Base-by-base conservation (phyloP, 2,797 vertebrate species). In the Liparis tanakae region DNA sequence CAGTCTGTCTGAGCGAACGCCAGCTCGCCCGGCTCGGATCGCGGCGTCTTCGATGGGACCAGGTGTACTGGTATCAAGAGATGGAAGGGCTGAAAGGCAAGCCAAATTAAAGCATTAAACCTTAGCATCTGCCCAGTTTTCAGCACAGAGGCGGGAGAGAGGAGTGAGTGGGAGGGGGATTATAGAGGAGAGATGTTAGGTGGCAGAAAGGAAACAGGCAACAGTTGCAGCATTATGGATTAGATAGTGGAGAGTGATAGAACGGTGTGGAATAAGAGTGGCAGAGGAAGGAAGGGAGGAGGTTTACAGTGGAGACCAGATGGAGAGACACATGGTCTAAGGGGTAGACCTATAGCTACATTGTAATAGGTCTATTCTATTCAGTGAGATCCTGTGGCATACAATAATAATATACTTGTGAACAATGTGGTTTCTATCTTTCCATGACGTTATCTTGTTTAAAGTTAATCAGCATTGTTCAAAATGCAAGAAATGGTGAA, bases 51-150 rank as follows among this genome's bases (percentile, higher is more conserved):
- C 78, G 30, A 74, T 84, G 85, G 82, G 81, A 90, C 86, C 74
- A 79, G 78, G 65, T 88, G 84, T 89, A 86, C 85, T 79, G 77
- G 79, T 91, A 89, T 93, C 89, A 93, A 93, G 89, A 86, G 87
- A 86, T 50, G 83, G 89, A 89, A 79, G 73, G 76, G 83, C 88
- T 88, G 87, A 90, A 86, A 90, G 83, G 83, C 78, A 72, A 85
- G 87, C 88, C 85, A 91, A 88, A 90, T 89, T 85, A 88, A 85
- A 87, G 81, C 86, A 87, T 89, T 90, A 91, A 89, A 90, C 87
- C 88, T 81, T 68, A 87, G 87, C 88, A 89, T 89, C 85, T 85
- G 87, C 84, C 85, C 84, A 82, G 63, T 78, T 88, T 50, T 73
- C 25, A 72, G 70, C 74, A 64, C 78, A 64, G 78, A 87, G 82